Conservation (phyloP, 2,888 invertebrate genomes). For the Pelosia muscerda region DNA sequence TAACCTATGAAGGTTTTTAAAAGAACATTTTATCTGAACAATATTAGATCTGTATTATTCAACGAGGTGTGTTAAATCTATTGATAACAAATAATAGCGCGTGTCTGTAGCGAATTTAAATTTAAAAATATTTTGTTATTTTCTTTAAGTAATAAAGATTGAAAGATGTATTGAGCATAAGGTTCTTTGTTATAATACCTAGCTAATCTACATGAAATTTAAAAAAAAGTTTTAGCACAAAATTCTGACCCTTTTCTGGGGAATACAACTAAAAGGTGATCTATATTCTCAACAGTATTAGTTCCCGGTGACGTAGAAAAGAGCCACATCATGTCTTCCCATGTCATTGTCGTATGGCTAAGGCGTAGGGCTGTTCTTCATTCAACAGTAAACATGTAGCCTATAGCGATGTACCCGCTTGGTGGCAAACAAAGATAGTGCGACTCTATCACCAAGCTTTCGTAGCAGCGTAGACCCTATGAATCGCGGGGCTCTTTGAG, state of each 20-base stretch:
- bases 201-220: not conserved
- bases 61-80: constrained; percentile 2
- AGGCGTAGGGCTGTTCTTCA: too few species aligned
- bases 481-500: not conserved
- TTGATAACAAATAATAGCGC: not conserved
- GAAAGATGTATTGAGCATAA: not conserved
- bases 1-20: not conserved
- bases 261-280: not conserved
- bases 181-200: not conserved
- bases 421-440: too few species aligned
- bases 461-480: not conserved
- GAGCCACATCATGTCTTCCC: too few species aligned
- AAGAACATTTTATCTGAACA: not conserved
- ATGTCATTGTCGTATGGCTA: too few species aligned
- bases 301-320: too few species aligned
- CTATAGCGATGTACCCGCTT: too few species aligned
- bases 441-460: too few species aligned
- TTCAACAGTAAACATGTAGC: too few species aligned
- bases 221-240: not conserved
- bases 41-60: not conserved
- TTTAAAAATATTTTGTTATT: not conserved
- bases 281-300: not conserved
- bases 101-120: not conserved
- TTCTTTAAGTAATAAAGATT: constrained; percentile 3
- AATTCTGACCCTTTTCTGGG: not conserved